These are phyloP conservation scores for Hydrolagus colliei DNA, from an alignment of 2,797 vertebrate genomes.

Conservation along the genomic window DNA sequence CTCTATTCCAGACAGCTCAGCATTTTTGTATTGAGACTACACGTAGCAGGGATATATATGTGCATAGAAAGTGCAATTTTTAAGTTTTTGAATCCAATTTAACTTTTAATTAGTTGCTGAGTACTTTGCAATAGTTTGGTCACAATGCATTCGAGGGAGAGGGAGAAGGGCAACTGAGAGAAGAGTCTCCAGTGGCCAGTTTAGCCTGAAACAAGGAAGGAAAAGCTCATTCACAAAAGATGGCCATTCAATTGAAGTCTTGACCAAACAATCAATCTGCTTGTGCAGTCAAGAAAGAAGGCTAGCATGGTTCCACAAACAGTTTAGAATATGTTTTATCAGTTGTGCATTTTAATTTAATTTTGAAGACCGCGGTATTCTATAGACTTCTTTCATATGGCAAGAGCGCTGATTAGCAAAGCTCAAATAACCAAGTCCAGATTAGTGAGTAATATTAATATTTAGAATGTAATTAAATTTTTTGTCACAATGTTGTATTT, in stretches of 20 bases:
- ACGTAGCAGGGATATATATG: not conserved
- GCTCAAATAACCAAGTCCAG: no score
- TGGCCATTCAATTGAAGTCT: not conserved
- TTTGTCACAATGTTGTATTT: not conserved
- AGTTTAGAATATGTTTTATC: no score
- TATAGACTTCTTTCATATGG: no score
- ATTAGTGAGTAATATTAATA: no score
- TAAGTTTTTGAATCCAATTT: not conserved
- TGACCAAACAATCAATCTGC: not conserved
- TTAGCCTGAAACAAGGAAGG: not conserved
- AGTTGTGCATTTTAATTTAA: no score
- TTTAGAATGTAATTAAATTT: no score
- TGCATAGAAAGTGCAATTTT: not conserved
- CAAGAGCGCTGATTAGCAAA: no score
- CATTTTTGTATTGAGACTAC: no score
- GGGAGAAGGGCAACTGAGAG: not conserved
- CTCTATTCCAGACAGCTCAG: not conserved
- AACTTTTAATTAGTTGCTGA: not conserved
- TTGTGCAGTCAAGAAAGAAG: no score
- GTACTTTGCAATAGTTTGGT: slow-evolving; percentile 2
- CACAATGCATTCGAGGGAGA: not conserved
- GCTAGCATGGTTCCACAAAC: no score
- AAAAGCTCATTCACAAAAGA: not conserved
- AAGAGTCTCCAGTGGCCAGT: not conserved
- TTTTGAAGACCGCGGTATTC: no score